phyloP scores from a whole-genome alignment of 2,113 vertebrate genomes.

The Telmatochromis sp. region DNA sequence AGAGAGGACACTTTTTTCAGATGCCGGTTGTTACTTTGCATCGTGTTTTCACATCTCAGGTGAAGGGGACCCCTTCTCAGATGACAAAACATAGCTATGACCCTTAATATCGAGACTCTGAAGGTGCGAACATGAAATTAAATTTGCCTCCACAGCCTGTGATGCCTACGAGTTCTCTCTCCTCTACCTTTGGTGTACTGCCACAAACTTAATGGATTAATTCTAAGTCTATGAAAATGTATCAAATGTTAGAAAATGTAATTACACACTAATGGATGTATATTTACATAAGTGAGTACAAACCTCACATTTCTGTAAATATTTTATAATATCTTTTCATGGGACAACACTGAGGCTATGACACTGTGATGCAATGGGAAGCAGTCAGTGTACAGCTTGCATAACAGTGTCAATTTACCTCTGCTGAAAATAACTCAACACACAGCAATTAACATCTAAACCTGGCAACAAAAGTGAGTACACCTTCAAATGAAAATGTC shows the following conservation, averaged over 20 bases:
- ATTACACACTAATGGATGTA: background rate
- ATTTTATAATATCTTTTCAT: background rate
- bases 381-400: background rate
- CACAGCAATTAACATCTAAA: background rate
- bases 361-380: accelerated
- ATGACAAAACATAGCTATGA: background rate
- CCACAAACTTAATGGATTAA: background rate
- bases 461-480: background rate
- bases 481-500: background rate
- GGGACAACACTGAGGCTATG: background rate
- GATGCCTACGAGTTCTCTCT: accelerated
- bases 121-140: background rate
- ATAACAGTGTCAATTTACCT: background rate
- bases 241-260: background rate
- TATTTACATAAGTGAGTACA: accelerated
- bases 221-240: background rate
- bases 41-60: background rate
- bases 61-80: background rate
- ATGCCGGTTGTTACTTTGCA: background rate
- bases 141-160: background rate
- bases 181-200: background rate
- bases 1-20: accelerated
- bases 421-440: background rate
- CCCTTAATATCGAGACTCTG: background rate
- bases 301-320: background rate